These are phyloP conservation scores for Gallinago stenura DNA, from an alignment of 2,797 vertebrate genomes.

Conservation along the genomic window DNA sequence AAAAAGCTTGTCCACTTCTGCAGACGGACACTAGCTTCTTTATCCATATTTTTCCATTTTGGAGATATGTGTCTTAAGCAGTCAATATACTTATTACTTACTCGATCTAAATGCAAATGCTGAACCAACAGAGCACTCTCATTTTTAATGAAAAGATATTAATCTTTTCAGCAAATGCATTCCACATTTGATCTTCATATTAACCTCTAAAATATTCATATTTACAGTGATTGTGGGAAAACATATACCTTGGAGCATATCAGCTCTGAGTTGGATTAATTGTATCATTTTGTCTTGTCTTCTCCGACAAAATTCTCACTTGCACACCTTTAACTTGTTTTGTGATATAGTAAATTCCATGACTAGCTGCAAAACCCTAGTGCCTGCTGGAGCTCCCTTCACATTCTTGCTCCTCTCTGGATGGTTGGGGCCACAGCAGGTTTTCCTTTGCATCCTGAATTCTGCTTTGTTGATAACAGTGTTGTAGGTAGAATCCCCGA, in stretches of 20 bases:
- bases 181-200: conserved; percentile 69
- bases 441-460: not conserved
- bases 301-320: conserved; percentile 26
- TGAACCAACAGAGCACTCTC: conserved; percentile 66
- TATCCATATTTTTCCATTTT: not conserved
- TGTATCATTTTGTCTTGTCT: conserved; percentile 34
- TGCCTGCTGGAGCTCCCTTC: not conserved
- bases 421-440: not conserved
- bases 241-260: conserved; percentile 10
- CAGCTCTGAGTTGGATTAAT: conserved; percentile 25
- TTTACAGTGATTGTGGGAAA: conserved; percentile 59
- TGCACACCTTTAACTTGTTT: conserved; percentile 13
- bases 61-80: conserved; percentile 65
- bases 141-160: conserved; percentile 80
- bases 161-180: conserved; percentile 74
- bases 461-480: not conserved
- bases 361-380: not conserved
- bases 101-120: conserved; percentile 80
- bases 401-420: not conserved
- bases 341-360: not conserved
- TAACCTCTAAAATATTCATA: conserved; percentile 72
- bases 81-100: conserved; percentile 70
- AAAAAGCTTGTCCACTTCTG: not conserved
- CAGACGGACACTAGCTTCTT: not conserved
- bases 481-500: not conserved